Evolutionary conservation across 2,888 invertebrate species (phyloP).

Genomic region (Drosophila cracens): DNA sequence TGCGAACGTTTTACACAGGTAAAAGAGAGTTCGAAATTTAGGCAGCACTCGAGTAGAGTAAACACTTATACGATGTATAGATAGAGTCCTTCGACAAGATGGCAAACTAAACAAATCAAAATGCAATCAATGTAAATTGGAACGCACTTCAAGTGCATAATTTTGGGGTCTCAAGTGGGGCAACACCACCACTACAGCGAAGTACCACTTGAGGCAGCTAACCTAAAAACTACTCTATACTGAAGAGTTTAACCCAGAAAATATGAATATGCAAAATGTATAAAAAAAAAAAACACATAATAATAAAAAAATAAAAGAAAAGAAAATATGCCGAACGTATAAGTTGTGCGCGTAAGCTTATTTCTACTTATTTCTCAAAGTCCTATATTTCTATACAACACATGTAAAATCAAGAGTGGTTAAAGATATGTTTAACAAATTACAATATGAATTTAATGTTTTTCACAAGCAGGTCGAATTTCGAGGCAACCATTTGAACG

Average conservation of each 20-base stretch:
- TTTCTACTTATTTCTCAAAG: neutral
- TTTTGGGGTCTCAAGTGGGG: constrained; percentile 48
- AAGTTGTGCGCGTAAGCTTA: neutral
- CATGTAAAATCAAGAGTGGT: neutral
- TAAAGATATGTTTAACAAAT: neutral
- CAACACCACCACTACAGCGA: constrained; percentile 12
- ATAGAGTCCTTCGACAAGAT: constrained; percentile 15
- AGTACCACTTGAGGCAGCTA: constrained; percentile 40
- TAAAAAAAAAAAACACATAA: neutral
- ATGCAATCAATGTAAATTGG: constrained; percentile 57
- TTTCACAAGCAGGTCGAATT: neutral
- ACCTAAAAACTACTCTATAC: constrained; percentile 35
- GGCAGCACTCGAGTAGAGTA: constrained; percentile 10
- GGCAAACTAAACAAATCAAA: constrained; percentile 54
- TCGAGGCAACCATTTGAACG: neutral
- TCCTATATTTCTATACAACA: neutral
- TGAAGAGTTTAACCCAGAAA: neutral
- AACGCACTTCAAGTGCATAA: constrained; percentile 43
- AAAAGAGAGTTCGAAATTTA: constrained; percentile 21
- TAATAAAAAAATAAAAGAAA: neutral
- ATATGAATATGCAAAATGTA: neutral
- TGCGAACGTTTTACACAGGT: constrained; percentile 17
- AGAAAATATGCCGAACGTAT: neutral
- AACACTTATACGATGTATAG: neutral
- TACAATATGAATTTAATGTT: neutral